Base-by-base conservation (phyloP, 2,888 invertebrate genomes). In the Chrysopilus asiliformis region DNA sequence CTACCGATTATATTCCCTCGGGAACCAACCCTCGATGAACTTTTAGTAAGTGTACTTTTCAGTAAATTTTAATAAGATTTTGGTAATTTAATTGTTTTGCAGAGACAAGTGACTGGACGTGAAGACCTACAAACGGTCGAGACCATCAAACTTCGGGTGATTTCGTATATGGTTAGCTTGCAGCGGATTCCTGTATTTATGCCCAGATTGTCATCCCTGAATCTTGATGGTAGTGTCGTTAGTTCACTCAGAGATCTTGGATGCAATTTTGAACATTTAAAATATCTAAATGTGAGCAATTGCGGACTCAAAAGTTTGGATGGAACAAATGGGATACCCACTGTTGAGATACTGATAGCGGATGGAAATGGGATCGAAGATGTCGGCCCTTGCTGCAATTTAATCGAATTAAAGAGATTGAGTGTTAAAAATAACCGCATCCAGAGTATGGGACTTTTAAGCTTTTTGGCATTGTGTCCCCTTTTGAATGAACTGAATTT, bases 241-340 rank as follows among this genome's bases (percentile, higher is more conserved):
- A 65, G 68, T 4, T 76, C 79, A 1, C 53, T 81, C 30, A 64
- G 80, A 37, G 80, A 80, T 50, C 66, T 80, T 14, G 81, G 80
- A 14, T 74, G 71, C 44, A 73, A 73, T 16, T 60, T 80, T 41
- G 64, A 66, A 33, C 70, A 71, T 31, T 44, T 64, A 13, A 53
- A 51, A 43, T 53, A 57, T 30, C 52, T 74, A 33, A 66, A 64
- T 48, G 72, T 80, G 5, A 72, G 73, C 47, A 68, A 74, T 28
- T 81, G 80, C 50, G 72, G 74, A 0, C 54, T 81, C 34, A 68
- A 65, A 14, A 72, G 71, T 43, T 62, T 81, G 43, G 80, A 81
- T 48, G 79, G 79, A 6, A 70, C 77, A 5, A 72, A 72, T 62
- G 76, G 76, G 0, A 53, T 80, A 39, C 67, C 72, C 4, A 66